Evolutionary conservation across 2,113 vertebrate genomes (phyloP).

Genomic region (Notiomystis cincta): DNA sequence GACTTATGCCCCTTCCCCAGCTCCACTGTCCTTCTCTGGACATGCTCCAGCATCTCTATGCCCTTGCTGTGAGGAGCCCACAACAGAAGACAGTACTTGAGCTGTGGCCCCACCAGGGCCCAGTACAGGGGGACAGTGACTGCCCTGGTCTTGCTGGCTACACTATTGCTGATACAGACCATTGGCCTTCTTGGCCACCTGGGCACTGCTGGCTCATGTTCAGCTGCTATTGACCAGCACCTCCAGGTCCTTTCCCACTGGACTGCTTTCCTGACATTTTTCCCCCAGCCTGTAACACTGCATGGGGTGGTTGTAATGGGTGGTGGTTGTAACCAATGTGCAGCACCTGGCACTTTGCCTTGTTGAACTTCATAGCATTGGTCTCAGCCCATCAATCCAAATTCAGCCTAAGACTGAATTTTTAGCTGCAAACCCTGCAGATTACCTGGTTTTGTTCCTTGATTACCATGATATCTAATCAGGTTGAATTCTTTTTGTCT

Average conservation of each 20-base stretch:
- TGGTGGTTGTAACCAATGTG: not conserved
- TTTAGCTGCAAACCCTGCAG: not conserved
- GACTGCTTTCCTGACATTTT: not conserved
- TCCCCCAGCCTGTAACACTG: not conserved
- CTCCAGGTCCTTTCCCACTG: not conserved
- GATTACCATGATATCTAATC: not conserved
- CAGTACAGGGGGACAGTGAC: not conserved
- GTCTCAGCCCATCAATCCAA: not conserved
- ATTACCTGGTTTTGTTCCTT: not conserved
- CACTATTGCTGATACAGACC: not conserved
- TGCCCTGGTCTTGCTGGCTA: not conserved
- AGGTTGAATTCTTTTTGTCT: not conserved
- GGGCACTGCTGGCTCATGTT: not conserved
- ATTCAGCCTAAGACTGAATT: not conserved
- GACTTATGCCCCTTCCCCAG: not conserved
- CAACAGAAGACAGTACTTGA: not conserved
- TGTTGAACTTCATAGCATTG: not conserved
- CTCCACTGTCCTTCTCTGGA: not conserved
- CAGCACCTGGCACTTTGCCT: not conserved
- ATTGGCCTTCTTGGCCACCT: not conserved
- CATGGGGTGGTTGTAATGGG: not conserved
- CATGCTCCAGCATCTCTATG: accelerated
- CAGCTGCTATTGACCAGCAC: not conserved
- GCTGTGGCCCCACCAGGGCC: not conserved
- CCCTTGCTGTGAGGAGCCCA: not conserved